Evolutionary conservation across 2,888 invertebrate species (phyloP), one percentile per base, ranked within the genome.

Genomic region (Pandemis corylana): DNA sequence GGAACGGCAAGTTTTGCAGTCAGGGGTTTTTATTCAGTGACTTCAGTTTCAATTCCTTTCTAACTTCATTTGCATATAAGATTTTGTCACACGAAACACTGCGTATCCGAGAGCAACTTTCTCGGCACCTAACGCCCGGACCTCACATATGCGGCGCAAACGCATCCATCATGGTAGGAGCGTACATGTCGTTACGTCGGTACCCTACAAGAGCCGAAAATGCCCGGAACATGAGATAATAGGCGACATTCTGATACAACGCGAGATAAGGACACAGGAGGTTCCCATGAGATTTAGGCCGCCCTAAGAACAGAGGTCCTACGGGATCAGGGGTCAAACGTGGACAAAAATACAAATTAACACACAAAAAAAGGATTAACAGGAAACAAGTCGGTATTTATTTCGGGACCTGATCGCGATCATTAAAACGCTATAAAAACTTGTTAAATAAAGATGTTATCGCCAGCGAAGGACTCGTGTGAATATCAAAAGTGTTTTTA

Each of bases 231-330:
- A 82, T 36, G 85, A 94, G 94, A 94, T 94, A 94, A 93, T 93
- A 87, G 93, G 89, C 90, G 92, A 94, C 94, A 94, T 87, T 88
- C 85, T 86, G 94, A 94, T 94, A 94, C 94, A 93, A 91, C 88
- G 83, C 82, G 79, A 90, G 94, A 94, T 94, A 94, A 93, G 86
- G 82, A 81, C 77, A 78, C 82, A 85, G 87, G 86, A 87, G 89
- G 90, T 93, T 94, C 94, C 92, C 93, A 93, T 91, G 92, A 85
- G 83, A 86, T 85, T 87, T 86, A 86, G 85, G 84, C 85, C 87
- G 85, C 87, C 85, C 85, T 84, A 83, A 82, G 81, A 84, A 81
- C 80, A 64, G 81, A 83, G 83, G 83, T 80, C 80, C 76, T 77
- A 79, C 79, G 76, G 88, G 90, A 71, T 80, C 88, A 92, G 81